These are phyloP conservation scores for Drosophila nannoptera DNA, from an alignment of 1,140 invertebrate species.

Conservation along the genomic window DNA sequence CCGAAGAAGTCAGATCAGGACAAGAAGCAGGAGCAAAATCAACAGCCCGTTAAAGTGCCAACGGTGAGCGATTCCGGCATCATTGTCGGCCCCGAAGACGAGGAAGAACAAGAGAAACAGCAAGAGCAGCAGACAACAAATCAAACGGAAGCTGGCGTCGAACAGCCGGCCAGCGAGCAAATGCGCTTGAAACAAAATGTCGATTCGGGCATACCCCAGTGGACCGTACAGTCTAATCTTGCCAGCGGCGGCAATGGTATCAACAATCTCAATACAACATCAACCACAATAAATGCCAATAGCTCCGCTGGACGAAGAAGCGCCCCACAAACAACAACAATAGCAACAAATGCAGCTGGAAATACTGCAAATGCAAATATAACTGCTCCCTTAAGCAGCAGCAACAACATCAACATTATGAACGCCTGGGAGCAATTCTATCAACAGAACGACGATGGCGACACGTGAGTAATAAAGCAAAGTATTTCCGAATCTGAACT, in stretches of 20 bases:
- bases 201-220: slow-evolving; percentile 60
- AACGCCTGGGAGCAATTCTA: slow-evolving; percentile 82
- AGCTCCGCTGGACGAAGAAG: slow-evolving; percentile 23
- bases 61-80: slow-evolving; percentile 65
- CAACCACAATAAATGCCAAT: slow-evolving; percentile 17
- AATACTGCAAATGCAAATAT: slow-evolving; percentile 22
- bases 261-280: slow-evolving; percentile 55
- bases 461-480: slow-evolving; percentile 83
- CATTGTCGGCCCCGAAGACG: slow-evolving; percentile 53
- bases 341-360: slow-evolving; percentile 40
- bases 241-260: slow-evolving; percentile 48
- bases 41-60: slow-evolving; percentile 15
- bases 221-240: slow-evolving; percentile 55
- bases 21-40: slow-evolving; percentile 19
- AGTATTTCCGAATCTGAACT: slow-evolving; percentile 49
- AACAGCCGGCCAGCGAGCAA: slow-evolving; percentile 37
- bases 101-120: slow-evolving; percentile 16
- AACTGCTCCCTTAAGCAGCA: slow-evolving; percentile 26
- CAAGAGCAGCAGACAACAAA: slow-evolving; percentile 13
- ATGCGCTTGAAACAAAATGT: slow-evolving; percentile 61
- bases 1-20: slow-evolving; percentile 7
- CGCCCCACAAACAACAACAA: slow-evolving; percentile 17
- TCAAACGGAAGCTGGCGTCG: slow-evolving; percentile 19
- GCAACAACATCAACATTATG: slow-evolving; percentile 55
- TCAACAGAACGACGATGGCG: slow-evolving; percentile 85